Evolutionary conservation across 2,797 vertebrate genomes (phyloP).

Genomic region (Sus cebifrons): DNA sequence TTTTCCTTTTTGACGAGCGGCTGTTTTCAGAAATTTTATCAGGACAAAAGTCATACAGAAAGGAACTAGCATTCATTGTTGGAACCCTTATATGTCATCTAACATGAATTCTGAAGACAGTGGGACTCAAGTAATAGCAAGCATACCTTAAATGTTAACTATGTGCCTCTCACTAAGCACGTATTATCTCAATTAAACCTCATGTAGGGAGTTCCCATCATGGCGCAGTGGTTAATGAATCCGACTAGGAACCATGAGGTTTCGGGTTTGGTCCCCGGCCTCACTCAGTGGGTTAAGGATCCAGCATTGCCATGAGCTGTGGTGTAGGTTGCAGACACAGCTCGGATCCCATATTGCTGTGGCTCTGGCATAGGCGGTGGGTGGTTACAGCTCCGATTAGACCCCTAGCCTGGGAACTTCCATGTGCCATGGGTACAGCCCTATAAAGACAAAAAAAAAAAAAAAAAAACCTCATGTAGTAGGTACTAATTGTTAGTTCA

Average conservation of each 20-base stretch:
- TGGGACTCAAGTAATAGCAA: background rate
- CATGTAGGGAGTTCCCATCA: background rate
- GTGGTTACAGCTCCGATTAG: no score
- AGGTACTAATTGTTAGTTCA: background rate
- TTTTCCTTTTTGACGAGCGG: conserved; percentile 10
- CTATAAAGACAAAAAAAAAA: no score
- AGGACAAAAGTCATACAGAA: background rate
- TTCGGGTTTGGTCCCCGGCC: no score
- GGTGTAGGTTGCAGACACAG: no score
- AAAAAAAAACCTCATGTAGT: background rate
- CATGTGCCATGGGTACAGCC: no score
- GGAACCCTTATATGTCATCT: background rate
- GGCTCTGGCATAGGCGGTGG: no score
- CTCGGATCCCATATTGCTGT: no score
- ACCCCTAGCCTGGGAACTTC: no score
- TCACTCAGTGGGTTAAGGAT: no score
- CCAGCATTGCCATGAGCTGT: no score
- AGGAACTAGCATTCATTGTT: background rate
- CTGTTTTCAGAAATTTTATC: conserved; percentile 40
- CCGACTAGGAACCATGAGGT: no score
- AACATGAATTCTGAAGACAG: background rate
- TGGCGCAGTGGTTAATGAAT: no score
- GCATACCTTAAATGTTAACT: background rate
- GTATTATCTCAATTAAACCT: background rate
- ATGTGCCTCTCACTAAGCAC: background rate